Evolutionary conservation across 1,140 invertebrate species (phyloP), one percentile per base, ranked within the genome.

Genomic region (Cheumatopsyche charites): DNA sequence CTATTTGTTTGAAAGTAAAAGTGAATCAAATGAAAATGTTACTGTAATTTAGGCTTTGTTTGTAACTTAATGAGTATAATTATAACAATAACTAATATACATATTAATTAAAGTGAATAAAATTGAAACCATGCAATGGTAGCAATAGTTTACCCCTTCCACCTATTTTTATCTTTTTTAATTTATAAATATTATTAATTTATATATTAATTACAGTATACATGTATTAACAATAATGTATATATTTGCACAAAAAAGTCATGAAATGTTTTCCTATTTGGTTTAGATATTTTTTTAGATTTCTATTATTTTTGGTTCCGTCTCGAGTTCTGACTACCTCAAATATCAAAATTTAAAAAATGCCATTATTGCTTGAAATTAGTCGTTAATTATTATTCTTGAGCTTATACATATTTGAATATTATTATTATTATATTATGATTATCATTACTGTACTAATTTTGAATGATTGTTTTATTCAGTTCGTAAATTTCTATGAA

Each of bases 1-100:
- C 73, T 52, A 62, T 67, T 70, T 49, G 67, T 15, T 66, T 66
- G 47, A 36, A 41, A 21, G 25, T 55, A 68, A 36, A 45, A 19
- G 45, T 66, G 23, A 66, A 66, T 66, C 26, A 66, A 47, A 26
- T 47, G 13, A 47, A 66, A 47, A 66, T 21, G 47, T 36, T 36
- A 36, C 23, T 25, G 63, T 47, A 26, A 66, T 25, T 43, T 66
- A 66, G 63, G 11, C 42, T 47, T 65, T 65, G 41, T 65, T 65
- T 65, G 21, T 65, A 65, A 36, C 17, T 9, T 15, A 25, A 29
- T 15, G 26, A 62, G 25, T 62, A 41, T 62, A 58, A 11, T 58
- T 15, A 36, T 29, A 62, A 62, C 36, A 42, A 65, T 42, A 17
- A 52, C 47, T 52, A 52, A 52, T 52, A 52, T 52, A 52, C 19